phyloP scores from a whole-genome alignment of 2,797 vertebrate genomes.

The Chlorospingus flavigularis region DNA sequence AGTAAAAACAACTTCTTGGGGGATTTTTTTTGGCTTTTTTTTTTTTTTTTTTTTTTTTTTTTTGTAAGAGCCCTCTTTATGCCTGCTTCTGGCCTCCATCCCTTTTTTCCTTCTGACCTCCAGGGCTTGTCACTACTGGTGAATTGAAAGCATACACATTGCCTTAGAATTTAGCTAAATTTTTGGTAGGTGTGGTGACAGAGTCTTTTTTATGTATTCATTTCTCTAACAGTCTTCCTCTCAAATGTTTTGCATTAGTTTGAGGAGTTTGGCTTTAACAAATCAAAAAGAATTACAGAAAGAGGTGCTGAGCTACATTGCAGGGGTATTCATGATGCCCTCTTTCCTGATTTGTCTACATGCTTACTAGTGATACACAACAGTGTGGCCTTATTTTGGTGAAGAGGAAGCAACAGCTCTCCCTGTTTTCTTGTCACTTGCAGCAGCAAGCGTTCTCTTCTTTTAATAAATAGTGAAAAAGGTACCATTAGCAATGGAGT shows the following conservation, averaged over 20 bases:
- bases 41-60: not conserved
- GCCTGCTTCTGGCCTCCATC: accelerated
- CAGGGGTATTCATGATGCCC: not conserved
- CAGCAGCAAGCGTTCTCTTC: not conserved
- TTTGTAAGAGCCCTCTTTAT: not conserved
- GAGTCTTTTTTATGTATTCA: not conserved
- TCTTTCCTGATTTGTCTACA: not conserved
- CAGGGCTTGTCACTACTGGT: not conserved
- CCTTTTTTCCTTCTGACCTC: not conserved
- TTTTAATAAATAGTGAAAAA: not conserved
- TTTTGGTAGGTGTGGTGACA: not conserved
- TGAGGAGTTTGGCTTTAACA: not conserved
- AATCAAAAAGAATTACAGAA: not conserved
- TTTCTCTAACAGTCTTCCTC: not conserved
- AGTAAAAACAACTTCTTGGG: not conserved
- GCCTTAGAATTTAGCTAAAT: not conserved
- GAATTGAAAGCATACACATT: not conserved
- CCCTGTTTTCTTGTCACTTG: not conserved
- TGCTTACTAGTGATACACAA: not conserved
- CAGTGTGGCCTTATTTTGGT: not conserved
- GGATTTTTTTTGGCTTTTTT: too few relatives aligned
- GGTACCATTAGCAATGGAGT: not conserved
- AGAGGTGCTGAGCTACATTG: not conserved
- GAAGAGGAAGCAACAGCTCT: not conserved
- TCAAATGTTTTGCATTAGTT: not conserved